Conservation (phyloP, 2,888 invertebrate species). For the Cerastis leucographa region DNA sequence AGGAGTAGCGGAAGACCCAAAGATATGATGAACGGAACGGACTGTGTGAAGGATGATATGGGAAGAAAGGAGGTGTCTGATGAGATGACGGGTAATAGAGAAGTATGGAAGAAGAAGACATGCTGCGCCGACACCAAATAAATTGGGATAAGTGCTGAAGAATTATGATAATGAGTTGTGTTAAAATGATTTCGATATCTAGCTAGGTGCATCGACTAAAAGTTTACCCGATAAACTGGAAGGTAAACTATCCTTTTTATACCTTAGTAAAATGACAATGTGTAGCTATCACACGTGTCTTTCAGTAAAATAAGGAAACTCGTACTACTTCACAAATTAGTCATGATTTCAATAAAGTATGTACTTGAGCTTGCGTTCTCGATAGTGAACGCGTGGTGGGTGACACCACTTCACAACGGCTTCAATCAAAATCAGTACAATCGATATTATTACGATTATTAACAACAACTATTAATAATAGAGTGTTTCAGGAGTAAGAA, state of each 20-base stretch:
- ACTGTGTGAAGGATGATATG: no score
- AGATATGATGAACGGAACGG: no score
- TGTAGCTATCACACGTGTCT: neutral
- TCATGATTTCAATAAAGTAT: constrained; percentile 17
- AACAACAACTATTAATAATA: neutral
- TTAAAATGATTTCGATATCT: neutral
- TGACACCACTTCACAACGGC: neutral
- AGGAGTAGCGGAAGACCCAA: no score
- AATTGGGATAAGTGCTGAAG: no score
- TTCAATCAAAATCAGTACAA: neutral
- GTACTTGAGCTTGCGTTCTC: no score
- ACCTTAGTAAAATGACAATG: neutral
- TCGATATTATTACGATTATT: constrained; percentile 1
- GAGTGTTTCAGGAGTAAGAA: neutral
- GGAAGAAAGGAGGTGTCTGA: no score
- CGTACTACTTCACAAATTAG: neutral
- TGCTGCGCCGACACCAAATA: no score
- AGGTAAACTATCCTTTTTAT: neutral
- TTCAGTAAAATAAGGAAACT: neutral
- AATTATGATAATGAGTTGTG: neutral
- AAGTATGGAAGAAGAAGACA: no score
- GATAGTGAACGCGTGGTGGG: neutral
- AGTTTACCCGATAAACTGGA: neutral
- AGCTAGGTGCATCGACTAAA: neutral
- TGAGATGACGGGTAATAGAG: no score